phyloP scores from a whole-genome alignment of 2,888 invertebrate genomes.

The Prosopocoilus inquinatus region DNA sequence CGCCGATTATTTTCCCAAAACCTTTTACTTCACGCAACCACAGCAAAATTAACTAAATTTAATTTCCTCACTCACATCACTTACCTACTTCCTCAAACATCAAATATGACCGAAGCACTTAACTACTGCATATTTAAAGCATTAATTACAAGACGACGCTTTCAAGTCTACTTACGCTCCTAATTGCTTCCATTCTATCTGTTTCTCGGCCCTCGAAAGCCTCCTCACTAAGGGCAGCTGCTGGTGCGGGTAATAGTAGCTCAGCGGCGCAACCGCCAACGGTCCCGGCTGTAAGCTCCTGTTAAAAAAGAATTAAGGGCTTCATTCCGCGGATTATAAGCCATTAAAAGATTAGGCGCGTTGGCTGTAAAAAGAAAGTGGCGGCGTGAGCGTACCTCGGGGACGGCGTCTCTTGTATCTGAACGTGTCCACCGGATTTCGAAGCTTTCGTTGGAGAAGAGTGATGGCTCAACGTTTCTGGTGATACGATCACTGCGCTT shows the following conservation, averaged over 20 bases:
- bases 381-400: constrained; percentile 47
- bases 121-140: background rate
- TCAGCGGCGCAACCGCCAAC: constrained; percentile 57
- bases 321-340: background rate
- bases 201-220: constrained; percentile 56
- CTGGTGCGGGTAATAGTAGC: constrained; percentile 55
- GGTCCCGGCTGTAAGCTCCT: constrained; percentile 50
- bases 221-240: constrained; percentile 59
- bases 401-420: constrained; percentile 58
- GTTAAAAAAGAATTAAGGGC: constrained; percentile 20
- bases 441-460: constrained; percentile 58
- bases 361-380: too few species aligned
- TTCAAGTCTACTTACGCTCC: constrained; percentile 65
- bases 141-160: background rate
- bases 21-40: too few species aligned
- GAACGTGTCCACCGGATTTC: constrained; percentile 51
- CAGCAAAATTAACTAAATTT: too few species aligned
- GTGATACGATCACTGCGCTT: constrained; percentile 71
- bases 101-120: too few species aligned
- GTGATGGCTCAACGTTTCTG: constrained; percentile 70
- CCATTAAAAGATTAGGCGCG: too few species aligned
- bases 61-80: too few species aligned
- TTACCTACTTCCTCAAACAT: too few species aligned
- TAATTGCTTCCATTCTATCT: constrained; percentile 62
- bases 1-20: too few species aligned